Base-by-base conservation (phyloP, 2,797 vertebrate genomes). In the Tenualosa ilisha region DNA sequence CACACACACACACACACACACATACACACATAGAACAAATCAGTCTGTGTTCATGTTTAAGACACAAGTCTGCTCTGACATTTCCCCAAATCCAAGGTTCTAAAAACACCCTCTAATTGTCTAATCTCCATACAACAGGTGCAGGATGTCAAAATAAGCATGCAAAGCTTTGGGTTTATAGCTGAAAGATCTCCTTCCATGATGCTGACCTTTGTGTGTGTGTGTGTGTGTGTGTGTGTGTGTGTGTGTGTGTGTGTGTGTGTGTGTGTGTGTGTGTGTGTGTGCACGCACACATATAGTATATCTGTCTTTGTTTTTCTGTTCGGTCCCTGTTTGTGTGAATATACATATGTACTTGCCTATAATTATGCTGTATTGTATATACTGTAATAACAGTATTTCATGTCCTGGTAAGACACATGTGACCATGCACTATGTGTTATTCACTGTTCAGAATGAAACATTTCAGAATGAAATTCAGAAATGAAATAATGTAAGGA, bases 121-220 rank as follows among this genome's bases (percentile, higher is more conserved):
- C 20, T 81, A 53, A 83, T 54, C 87, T 53, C 46, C 82, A 82
- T 13, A 24, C 11, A 54, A 68, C 79, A 81, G 82, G 50, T 83
- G 83, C 82, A 1, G 37, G n/a, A 26, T 37, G 15, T 83, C 26
- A 82, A 43, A 84, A 84, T 82, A 85, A 49, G 56, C 51, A 63
- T 46, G 8, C 72, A 31, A 81, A 81, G 37, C 49, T 63, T 82
- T 43, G 17, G 40, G 26, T 79, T 46, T 46, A 79, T 79, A 9
- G 43, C 72, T 24, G 56, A 59, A n/a, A 59, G 20, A 20, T 9
- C 15, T 22, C 20, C 0, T n/a, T 46, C 17, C 72, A 79, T 79
- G 40, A 79, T 79, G 72, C 40, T 46, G 50, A 26, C 37, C 54
- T n/a, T 46, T 6, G 7, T 20, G 82, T 53, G 15, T 83, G n/a